A percentile compares a stretch with the other conserved stretches of the same genome.
Evolutionary conservation across 1,140 invertebrate genomes (phyloP).

Genomic region (Trachymyrmex cornetzi): DNA sequence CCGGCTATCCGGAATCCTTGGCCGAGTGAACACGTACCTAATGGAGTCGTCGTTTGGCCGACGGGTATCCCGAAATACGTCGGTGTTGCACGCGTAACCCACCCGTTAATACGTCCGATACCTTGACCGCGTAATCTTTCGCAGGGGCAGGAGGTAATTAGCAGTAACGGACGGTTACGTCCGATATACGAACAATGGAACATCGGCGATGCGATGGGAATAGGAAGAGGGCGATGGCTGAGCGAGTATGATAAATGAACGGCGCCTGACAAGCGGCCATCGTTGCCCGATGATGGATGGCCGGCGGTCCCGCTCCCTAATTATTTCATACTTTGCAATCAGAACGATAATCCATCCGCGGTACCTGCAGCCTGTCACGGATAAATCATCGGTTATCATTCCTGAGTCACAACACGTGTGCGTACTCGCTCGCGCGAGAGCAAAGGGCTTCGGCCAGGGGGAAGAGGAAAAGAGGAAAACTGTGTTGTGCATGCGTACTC

Average conservation of each 20-base stretch:
- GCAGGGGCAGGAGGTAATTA: constrained; percentile 83
- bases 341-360: constrained; percentile 86
- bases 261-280: constrained; percentile 85
- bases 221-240: constrained; percentile 82
- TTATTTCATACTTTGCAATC: constrained; percentile 88
- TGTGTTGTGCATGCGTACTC: constrained; percentile 16
- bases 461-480: constrained; percentile 37
- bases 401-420: constrained; percentile 78
- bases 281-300: constrained; percentile 86
- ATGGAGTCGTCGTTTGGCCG: constrained; percentile 74
- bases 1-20: constrained; percentile 66
- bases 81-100: constrained; percentile 23
- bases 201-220: constrained; percentile 80
- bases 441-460: constrained; percentile 4
- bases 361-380: constrained; percentile 84
- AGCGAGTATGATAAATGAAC: constrained; percentile 87
- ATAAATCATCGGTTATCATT: constrained; percentile 86
- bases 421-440: constrained; percentile 43
- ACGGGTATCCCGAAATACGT: constrained; percentile 61
- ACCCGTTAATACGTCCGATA: constrained; percentile 79
- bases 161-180: constrained; percentile 82
- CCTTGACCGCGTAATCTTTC: constrained; percentile 80
- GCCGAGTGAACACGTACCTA: constrained; percentile 69
- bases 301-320: constrained; percentile 84
- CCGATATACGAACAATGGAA: constrained; percentile 83